Percentiles rank a stretch among this genome's conserved stretches.
These are phyloP conservation scores for Drosophila hydei DNA, from an alignment of 1,140 invertebrate genomes.

Conservation along the genomic window DNA sequence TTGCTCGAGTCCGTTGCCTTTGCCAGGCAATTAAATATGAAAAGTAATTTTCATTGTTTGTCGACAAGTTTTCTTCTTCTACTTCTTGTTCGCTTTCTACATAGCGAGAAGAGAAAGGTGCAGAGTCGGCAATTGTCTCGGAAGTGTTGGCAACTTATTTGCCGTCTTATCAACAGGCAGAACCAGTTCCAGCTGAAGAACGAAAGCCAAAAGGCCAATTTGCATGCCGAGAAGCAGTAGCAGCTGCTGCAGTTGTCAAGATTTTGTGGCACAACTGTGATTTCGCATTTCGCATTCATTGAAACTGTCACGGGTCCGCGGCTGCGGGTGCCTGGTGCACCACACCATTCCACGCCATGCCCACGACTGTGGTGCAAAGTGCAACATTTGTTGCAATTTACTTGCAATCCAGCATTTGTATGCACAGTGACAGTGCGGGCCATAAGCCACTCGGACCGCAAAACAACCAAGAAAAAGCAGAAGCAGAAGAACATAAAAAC, in stretches of 20 bases:
- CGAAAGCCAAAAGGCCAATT: slow-evolving; percentile 43
- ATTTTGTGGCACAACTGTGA: slow-evolving; percentile 35
- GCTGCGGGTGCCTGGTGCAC: slow-evolving; percentile 11
- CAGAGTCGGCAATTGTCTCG: slow-evolving; percentile 23
- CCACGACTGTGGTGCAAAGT: slow-evolving; percentile 8
- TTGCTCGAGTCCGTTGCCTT: slow-evolving; percentile 1
- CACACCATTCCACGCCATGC: slow-evolving; percentile 10
- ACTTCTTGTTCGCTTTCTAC: no score
- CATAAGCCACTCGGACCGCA: slow-evolving; percentile 38
- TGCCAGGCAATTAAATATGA: slow-evolving; percentile 71
- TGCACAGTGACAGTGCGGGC: slow-evolving; percentile 40
- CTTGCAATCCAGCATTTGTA: slow-evolving; percentile 42
- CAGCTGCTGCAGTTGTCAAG: slow-evolving; percentile 15
- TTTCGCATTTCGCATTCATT: slow-evolving; percentile 60
- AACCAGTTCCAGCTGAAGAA: background rate
- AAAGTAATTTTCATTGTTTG: slow-evolving; percentile 74
- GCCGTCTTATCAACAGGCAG: slow-evolving; percentile 52
- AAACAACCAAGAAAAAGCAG: background rate
- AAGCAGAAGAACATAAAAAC: background rate
- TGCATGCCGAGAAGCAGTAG: slow-evolving; percentile 30
- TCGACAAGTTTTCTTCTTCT: slow-evolving; percentile 24
- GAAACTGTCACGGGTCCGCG: slow-evolving; percentile 57
- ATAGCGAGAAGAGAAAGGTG: background rate
- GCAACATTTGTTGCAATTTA: slow-evolving; percentile 59
- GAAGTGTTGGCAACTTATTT: slow-evolving; percentile 48